Base-by-base conservation (phyloP, 2,888 invertebrate species). In the Branchellion lobata region DNA sequence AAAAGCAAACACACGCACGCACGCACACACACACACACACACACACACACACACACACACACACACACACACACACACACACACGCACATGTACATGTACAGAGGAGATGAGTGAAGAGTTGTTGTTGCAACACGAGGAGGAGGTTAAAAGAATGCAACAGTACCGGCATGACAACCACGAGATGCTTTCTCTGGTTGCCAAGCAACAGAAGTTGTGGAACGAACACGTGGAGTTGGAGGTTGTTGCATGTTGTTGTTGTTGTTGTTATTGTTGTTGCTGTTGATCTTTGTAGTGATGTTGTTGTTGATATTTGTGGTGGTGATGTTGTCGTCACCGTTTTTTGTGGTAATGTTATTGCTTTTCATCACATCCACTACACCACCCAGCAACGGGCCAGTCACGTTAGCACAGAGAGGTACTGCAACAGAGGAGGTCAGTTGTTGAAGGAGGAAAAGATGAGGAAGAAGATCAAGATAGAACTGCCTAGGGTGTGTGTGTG, bases 371-470 rank as follows among this genome's bases (percentile, higher is more conserved):
- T n/a, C n/a, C n/a, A n/a, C n/a, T n/a, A n/a, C n/a, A n/a, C n/a
- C n/a, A n/a, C n/a, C n/a, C n/a, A 87, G 87, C 85, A 83, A 81
- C 86, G 84, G 79, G 92, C 93, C 0, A 90, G 91, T n/a, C 93
- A 57, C 3, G n/a, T n/a, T 5, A n/a, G 93, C 84, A 93, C 93
- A 0, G 92, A 92, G 82, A 90, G 95, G 69, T 94, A 92, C 85
- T 93, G 91, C 85, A 92, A 93, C 84, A 90, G 96, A 53, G 95
- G 95, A 0, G 94, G 95, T 0, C 92, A 93, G 83, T 88, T 96
- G 5, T 88, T 96, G 0, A 91, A 91, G 77, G 95, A 95, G 86
- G 95, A 96, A 86, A 93, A 92, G 84, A 93, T 94, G 84, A 89
- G 95, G n/a, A 95, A 93, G 86, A 89, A 90, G 11, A 90, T 94